Percentiles rank a stretch among this genome's conserved stretches.
These are phyloP conservation scores for Typhlichthys eigenmanni DNA, from an alignment of 2,797 vertebrate species.

Conservation along the genomic window DNA sequence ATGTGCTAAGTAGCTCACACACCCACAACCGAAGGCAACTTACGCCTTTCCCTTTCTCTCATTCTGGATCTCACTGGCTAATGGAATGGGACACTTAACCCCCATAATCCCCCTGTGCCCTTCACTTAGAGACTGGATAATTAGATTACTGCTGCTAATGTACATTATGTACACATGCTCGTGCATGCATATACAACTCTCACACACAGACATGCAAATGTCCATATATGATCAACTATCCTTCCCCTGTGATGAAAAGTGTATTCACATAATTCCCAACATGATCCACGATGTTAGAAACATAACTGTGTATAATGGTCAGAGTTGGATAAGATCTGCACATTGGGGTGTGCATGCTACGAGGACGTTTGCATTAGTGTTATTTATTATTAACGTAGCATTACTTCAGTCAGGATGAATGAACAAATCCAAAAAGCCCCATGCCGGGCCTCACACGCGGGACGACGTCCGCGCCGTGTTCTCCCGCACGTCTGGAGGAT, in stretches of 20 bases:
- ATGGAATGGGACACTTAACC: conserved; percentile 74
- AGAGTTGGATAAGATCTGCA: too few relatives aligned
- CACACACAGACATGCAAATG: conserved; percentile 26
- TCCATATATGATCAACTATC: neutral
- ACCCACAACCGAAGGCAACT: too few relatives aligned
- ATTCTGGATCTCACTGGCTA: conserved; percentile 37
- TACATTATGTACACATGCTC: conserved; percentile 26
- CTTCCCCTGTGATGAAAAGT: too few relatives aligned
- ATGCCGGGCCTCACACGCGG: neutral
- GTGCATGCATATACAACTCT: conserved; percentile 21
- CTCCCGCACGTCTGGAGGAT: conserved; percentile 27
- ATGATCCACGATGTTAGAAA: too few relatives aligned
- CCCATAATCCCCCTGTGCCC: conserved; percentile 66
- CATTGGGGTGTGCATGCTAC: neutral
- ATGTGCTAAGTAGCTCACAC: too few relatives aligned
- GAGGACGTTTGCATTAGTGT: conserved; percentile 2
- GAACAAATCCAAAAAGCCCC: neutral
- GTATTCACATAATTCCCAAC: too few relatives aligned
- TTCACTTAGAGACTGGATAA: conserved; percentile 70
- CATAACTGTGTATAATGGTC: too few relatives aligned
- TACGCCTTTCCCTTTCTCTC: too few relatives aligned
- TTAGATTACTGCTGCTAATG: conserved; percentile 68
- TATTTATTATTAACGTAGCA: conserved; percentile 37
- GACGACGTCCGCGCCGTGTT: conserved; percentile 28
- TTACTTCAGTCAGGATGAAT: conserved; percentile 16